Base-by-base conservation (phyloP, 2,113 vertebrate species). In the Garra rufa region DNA sequence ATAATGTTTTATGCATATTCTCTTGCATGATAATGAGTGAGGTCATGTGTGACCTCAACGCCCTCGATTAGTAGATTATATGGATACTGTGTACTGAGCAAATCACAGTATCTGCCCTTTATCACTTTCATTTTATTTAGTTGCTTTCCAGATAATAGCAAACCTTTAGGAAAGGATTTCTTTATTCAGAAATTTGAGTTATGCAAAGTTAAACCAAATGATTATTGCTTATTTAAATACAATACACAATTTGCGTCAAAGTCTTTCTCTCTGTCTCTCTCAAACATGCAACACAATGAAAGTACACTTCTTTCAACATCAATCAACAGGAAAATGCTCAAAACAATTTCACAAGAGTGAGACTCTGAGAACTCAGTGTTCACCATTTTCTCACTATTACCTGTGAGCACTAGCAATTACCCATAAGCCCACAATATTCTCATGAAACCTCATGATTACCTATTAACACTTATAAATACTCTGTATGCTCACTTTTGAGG, bases 1-100 rank as follows among this genome's bases (percentile, higher is more conserved):
- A 71, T 21, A 30, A 67, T 81, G 77, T 81, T 46, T 15, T 57
- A 38, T 19, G 24, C 55, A 71, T 79, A 38, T 44, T 73, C 43
- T 43, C n/a, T 26, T 8, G 28, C 26, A 59, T 70, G 38, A 30
- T 76, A 67, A 76, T 70, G 48, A 34, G 34, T 70, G 59, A 65
- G 30, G 69, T 52, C 70, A 67, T 81, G 78, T 50, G 19, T 75
- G 73, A 24, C 24, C 71, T 50, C 44, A 28, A 24, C 2, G 5
- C 73, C 15, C 73, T 28, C 1, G 26, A 28, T 75, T 26, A 50
- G 52, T 55, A n/a, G 19, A 55, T 55, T 55, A n/a, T 55, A 2
- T 24, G 11, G 38, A 43, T 63, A 13, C 24, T 26, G 57, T 59
- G 34, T 34, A 4, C 34, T 61, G 2, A 69, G 30, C 8, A 6